phyloP scores from a whole-genome alignment of 2,113 vertebrate genomes.

The Guaruba guarouba region DNA sequence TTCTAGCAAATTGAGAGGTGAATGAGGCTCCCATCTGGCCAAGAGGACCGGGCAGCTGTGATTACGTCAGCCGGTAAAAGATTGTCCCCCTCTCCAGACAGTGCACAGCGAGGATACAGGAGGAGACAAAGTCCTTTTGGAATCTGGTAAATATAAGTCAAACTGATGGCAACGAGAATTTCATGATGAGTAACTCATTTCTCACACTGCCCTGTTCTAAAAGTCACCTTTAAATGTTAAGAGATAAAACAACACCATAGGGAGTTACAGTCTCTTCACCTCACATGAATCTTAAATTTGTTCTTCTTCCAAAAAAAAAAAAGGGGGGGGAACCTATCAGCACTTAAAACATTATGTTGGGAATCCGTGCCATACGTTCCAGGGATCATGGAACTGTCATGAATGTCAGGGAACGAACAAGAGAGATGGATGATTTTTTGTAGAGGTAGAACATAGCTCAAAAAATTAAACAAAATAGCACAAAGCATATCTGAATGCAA shows the following conservation, averaged over 20 bases:
- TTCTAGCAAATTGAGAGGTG: not conserved
- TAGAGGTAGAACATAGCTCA: not conserved
- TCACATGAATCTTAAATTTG: not conserved
- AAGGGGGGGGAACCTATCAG: not conserved
- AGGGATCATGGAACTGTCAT: not conserved
- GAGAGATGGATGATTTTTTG: not conserved
- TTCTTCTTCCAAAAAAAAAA: constrained; percentile 10
- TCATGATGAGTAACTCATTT: not conserved
- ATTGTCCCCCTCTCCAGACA: fast-evolving
- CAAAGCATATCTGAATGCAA: not conserved
- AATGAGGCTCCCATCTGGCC: not conserved
- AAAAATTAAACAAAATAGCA: not conserved
- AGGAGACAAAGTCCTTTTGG: not conserved
- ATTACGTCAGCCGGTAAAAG: not conserved
- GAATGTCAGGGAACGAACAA: not conserved
- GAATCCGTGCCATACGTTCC: not conserved
- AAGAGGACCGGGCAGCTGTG: not conserved
- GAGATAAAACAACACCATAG: not conserved
- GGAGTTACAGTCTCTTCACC: not conserved
- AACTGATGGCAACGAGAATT: not conserved
- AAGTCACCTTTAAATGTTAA: constrained; percentile 18
- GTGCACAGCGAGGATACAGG: not conserved
- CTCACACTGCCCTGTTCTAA: not conserved
- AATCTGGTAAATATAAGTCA: not conserved
- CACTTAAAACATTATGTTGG: not conserved